phyloP scores from a whole-genome alignment of 2,888 invertebrate genomes.

The Neocrepidodera transversa region DNA sequence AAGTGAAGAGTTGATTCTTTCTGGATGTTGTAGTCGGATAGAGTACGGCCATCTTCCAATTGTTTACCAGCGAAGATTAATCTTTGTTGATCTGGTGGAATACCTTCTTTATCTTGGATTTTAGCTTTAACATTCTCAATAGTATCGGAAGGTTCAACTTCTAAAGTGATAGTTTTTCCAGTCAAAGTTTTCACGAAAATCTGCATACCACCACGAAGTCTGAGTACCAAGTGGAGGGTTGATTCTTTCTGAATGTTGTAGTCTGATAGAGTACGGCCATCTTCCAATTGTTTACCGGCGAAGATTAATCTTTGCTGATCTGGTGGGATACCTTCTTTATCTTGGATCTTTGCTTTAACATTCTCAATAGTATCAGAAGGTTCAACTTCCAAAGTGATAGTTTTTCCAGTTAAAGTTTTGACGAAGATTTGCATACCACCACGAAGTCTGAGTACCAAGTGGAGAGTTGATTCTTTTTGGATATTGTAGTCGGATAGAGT shows the following conservation, averaged over 20 bases:
- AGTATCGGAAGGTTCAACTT: constrained; percentile 89
- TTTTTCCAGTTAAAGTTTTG: constrained; percentile 64
- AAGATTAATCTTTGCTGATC: constrained; percentile 71
- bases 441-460: constrained; percentile 67
- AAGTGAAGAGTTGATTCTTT: constrained; percentile 94
- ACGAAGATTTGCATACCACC: constrained; percentile 73
- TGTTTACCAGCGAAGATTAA: constrained; percentile 93
- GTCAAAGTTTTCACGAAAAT: constrained; percentile 94
- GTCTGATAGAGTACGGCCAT: constrained; percentile 71
- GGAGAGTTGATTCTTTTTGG: constrained; percentile 68
- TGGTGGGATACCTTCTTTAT: constrained; percentile 65
- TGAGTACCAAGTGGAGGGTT: constrained; percentile 65
- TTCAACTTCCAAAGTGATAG: constrained; percentile 66
- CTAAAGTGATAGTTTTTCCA: constrained; percentile 90
- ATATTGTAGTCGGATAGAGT: constrained; percentile 71
- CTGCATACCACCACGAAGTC: constrained; percentile 71
- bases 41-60: constrained; percentile 89
- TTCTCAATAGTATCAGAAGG: constrained; percentile 72
- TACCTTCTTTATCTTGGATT: constrained; percentile 90
- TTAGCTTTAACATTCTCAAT: constrained; percentile 95
- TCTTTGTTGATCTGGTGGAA: constrained; percentile 88
- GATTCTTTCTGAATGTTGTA: constrained; percentile 73
- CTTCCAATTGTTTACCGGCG: constrained; percentile 74
- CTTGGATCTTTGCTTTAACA: constrained; percentile 68
- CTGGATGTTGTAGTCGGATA: constrained; percentile 92